Evolutionary conservation across 2,797 vertebrate species (phyloP), one percentile per base, ranked within the genome.

Genomic region (Sebastolobus altivelis): DNA sequence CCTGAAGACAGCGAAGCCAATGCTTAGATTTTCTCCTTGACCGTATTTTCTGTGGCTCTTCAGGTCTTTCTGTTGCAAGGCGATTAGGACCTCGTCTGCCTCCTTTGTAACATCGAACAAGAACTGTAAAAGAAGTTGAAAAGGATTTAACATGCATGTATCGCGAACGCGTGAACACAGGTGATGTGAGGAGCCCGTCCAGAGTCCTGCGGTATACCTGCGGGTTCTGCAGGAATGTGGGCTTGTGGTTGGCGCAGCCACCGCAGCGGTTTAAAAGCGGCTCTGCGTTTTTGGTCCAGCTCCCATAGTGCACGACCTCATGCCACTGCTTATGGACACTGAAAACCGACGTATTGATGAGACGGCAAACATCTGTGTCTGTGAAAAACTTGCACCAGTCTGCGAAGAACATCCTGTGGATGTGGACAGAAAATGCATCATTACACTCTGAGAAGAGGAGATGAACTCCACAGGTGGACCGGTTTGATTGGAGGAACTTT

Each of bases 211-310:
- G 7, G 37, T 35, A 33, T 49, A 94, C 94, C 93, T 95, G 98
- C n/a, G 98, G 98, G 92, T 99, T 99, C 93, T 99, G 98, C 61
- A 99, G 94, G 90, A 99, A 99, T 6, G 97, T 98, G 1, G 83
- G 88, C 76, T 69, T 96, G 88, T 98, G 93, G 91, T 99, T 99
- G 8, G 96, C 94, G 79, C 98, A 99, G 73, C 98, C 98, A 0
- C 98, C 98, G 3, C 95, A 95, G 33, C 97, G 97, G 91, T 98
- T 98, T 35, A 96, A 84, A 65, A 97, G 89, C 0, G 97, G 97
- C 1, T 98, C 97, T 2, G 93, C 80, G 11, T 97, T 86, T 80
- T 95, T 96, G 62, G 84, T 90, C 98, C 98, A 99, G 82, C 95
- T 95, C 67, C 98, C 97, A 40, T 62, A 90, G 78, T 96, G 87